phyloP scores from a whole-genome alignment of 2,113 vertebrate genomes.

The Trogon surrucura region DNA sequence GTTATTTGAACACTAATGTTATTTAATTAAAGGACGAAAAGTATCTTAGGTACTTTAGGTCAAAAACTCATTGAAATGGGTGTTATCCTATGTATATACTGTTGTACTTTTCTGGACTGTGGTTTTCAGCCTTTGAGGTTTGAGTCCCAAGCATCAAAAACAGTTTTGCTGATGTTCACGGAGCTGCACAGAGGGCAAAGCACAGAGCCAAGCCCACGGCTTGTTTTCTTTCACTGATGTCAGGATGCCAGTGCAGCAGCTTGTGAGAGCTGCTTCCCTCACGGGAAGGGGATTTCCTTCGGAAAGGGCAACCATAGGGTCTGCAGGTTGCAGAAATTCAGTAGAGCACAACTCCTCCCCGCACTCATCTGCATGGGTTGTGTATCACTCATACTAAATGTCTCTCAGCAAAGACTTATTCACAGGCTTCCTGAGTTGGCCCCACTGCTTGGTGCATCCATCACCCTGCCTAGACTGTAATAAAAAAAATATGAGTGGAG shows the following conservation, averaged over 20 bases:
- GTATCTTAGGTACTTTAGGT: neutral
- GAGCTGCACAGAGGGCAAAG: neutral
- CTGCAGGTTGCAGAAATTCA: neutral
- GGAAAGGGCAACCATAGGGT: neutral
- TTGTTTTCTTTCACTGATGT: neutral
- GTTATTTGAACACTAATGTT: neutral
- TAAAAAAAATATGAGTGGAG: fast-evolving
- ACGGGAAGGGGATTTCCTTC: neutral
- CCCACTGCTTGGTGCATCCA: neutral
- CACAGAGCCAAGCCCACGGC: neutral
- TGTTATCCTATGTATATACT: neutral
- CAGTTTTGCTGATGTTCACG: neutral
- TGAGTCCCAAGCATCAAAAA: neutral
- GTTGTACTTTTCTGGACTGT: neutral
- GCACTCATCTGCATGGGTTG: neutral
- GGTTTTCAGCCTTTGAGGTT: neutral
- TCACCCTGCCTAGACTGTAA: neutral
- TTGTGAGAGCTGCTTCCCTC: neutral
- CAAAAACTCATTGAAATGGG: neutral
- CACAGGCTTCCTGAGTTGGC: neutral
- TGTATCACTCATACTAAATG: neutral
- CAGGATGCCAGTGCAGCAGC: neutral
- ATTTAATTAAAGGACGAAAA: slow-evolving; percentile 21
- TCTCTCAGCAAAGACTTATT: neutral
- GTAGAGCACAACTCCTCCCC: neutral